These are phyloP conservation scores for Vanacampus margaritifer DNA, from an alignment of 2,113 vertebrate genomes.

Conservation along the genomic window DNA sequence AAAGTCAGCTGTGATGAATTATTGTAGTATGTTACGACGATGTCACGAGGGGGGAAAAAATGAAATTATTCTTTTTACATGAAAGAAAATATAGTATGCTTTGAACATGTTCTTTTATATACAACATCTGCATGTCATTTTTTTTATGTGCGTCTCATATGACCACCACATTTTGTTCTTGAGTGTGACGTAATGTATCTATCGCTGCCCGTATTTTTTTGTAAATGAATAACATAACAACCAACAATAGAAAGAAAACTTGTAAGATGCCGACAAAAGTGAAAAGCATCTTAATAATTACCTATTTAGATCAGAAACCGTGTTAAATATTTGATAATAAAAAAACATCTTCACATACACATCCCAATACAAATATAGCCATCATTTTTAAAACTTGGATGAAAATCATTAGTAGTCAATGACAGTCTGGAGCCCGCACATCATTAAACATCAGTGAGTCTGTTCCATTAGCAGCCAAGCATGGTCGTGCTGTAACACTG, in stretches of 20 bases:
- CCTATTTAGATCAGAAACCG: neutral
- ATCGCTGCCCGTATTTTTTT: neutral
- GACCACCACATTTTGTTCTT: neutral
- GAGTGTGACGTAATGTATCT: neutral
- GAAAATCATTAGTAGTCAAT: no score
- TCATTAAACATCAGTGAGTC: no score
- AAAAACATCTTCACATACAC: no score
- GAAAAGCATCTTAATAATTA: neutral
- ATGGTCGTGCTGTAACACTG: no score
- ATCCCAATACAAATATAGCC: no score
- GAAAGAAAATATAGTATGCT: slow-evolving; percentile 2
- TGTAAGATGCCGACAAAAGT: neutral
- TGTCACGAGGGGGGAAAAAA: neutral
- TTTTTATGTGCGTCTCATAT: neutral
- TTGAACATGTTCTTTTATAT: slow-evolving; percentile 1
- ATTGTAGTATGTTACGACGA: neutral
- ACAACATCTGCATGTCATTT: neutral
- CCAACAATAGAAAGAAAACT: neutral
- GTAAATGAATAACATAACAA: neutral
- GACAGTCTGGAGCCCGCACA: no score
- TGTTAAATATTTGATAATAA: neutral
- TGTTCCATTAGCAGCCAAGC: no score
- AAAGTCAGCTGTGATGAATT: neutral
- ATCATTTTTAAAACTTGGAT: no score
- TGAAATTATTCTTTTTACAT: neutral